Conservation (phyloP, 2,888 invertebrate genomes). For the Carabus problematicus region DNA sequence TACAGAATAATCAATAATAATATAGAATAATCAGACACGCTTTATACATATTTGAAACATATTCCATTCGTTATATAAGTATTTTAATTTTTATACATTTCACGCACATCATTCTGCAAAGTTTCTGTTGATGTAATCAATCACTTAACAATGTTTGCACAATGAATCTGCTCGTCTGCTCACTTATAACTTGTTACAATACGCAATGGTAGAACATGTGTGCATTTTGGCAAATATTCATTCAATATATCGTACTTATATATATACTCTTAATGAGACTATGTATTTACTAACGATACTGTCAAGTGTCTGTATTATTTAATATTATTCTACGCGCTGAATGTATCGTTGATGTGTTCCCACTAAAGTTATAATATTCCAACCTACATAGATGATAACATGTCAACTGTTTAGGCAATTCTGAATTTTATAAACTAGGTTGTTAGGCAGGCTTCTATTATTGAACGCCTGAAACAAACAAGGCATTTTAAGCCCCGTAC, state of each 20-base stretch:
- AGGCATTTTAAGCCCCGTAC: conserved; percentile 21
- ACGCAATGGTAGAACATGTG: not conserved
- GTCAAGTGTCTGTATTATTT: conserved; percentile 30
- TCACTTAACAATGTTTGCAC: not conserved
- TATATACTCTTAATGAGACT: not conserved
- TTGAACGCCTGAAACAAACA: conserved; percentile 20
- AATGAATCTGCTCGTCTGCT: not conserved
- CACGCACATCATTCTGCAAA: too few relatives aligned
- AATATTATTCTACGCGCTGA: conserved; percentile 28
- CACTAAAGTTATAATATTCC: conserved; percentile 21
- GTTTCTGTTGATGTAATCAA: not conserved
- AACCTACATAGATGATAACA: not conserved
- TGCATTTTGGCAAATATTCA: conserved; percentile 7
- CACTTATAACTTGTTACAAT: not conserved
- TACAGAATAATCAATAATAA: too few relatives aligned
- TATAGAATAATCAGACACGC: too few relatives aligned
- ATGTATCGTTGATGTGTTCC: conserved; percentile 29
- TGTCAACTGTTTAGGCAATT: conserved; percentile 10
- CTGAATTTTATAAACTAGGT: conserved; percentile 13
- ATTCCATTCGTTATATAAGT: too few relatives aligned
- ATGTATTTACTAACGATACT: conserved; percentile 14
- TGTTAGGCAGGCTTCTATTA: conserved; percentile 19
- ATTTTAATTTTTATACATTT: too few relatives aligned
- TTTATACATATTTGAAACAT: too few relatives aligned
- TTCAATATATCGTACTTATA: too few relatives aligned